Evolutionary conservation across 2,888 invertebrate species (phyloP), one percentile per base, ranked within the genome.

Genomic region (Anoplius nigerrimus): DNA sequence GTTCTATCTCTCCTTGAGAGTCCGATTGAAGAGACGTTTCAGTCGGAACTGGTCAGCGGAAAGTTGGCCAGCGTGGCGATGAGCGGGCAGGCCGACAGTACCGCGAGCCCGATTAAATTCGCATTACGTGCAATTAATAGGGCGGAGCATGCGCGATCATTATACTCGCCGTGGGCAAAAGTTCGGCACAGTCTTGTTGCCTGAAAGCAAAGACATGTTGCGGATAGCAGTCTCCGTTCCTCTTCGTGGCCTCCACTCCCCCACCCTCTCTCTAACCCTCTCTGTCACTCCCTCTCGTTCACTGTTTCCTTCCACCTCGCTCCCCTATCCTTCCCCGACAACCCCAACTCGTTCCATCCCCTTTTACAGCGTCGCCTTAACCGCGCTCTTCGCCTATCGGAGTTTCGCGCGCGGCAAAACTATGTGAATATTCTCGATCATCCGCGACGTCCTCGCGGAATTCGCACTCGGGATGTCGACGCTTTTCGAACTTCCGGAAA

Each of bases 171-270:
- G 52, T 27, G 59, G 34, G 66, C 69, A 78, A 77, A 73, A 73
- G 78, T 77, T 61, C 57, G 69, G 67, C 59, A 67, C 84, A 81
- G 82, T 82, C 81, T 81, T 79, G 83, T 78, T 83, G 85, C 85
- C 84, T 87, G 86, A 87, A 86, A 88, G 87, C 88, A 87, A 84
- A 88, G 86, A 87, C 87, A 87, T 88, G 88, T 88, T 88, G 86
- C 87, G 86, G 87, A 87, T 86, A 85, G 84, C 79, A 34, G 34
- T 34, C 34, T 84, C 75, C 76, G 80, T 74, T 75, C 68, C 43
- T 34, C 34, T n/a, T n/a, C n/a, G n/a, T n/a, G n/a, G 34, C 11
- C 34, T 13, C 11, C 34, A 34, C 34, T 34, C n/a, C 22, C 4
- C 54, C n/a, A n/a, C n/a, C n/a, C n/a, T n/a, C 20, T 51, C 20